Percentiles rank a stretch among this genome's conserved stretches.
Evolutionary conservation across 1,140 invertebrate species (phyloP).

Genomic region (Zaprionus tsacasi): DNA sequence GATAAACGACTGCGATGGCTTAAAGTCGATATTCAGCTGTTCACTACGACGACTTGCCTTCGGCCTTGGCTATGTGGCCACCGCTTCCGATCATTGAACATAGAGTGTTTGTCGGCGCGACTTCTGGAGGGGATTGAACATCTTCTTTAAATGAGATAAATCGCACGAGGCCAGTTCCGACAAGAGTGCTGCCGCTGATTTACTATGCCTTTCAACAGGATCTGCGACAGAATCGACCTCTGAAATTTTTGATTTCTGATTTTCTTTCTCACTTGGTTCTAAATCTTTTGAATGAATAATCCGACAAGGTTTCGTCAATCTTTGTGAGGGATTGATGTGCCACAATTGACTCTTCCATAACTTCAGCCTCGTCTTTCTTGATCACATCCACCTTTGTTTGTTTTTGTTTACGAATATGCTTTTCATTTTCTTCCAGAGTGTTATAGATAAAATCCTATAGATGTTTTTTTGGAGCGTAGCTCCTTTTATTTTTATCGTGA

Average conservation of each 20-base stretch:
- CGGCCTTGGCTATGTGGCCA: slow-evolving; percentile 38
- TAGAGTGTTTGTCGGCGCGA: too few relatives aligned
- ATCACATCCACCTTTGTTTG: slow-evolving; percentile 1
- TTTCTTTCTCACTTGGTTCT: not conserved
- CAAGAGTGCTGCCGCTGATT: slow-evolving; percentile 37
- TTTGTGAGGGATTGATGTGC: not conserved
- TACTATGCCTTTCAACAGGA: not conserved
- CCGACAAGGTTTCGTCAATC: not conserved
- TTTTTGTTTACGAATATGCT: slow-evolving; percentile 1
- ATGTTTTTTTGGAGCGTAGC: too few relatives aligned
- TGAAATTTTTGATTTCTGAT: not conserved
- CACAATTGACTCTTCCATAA: too few relatives aligned
- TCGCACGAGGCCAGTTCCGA: slow-evolving; percentile 51
- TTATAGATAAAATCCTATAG: too few relatives aligned
- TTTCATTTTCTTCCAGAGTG: slow-evolving; percentile 17
- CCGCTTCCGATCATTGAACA: slow-evolving; percentile 18
- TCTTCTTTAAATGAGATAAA: slow-evolving; percentile 52
- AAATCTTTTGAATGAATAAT: not conserved
- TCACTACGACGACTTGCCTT: slow-evolving; percentile 68
- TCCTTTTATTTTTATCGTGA: too few relatives aligned
- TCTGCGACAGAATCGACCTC: not conserved
- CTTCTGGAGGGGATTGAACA: too few relatives aligned
- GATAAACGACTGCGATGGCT: slow-evolving; percentile 74
- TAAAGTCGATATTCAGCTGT: slow-evolving; percentile 51
- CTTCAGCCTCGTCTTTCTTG: not conserved